phyloP scores from a whole-genome alignment of 2,888 invertebrate species.

The Philereme vetulata region DNA sequence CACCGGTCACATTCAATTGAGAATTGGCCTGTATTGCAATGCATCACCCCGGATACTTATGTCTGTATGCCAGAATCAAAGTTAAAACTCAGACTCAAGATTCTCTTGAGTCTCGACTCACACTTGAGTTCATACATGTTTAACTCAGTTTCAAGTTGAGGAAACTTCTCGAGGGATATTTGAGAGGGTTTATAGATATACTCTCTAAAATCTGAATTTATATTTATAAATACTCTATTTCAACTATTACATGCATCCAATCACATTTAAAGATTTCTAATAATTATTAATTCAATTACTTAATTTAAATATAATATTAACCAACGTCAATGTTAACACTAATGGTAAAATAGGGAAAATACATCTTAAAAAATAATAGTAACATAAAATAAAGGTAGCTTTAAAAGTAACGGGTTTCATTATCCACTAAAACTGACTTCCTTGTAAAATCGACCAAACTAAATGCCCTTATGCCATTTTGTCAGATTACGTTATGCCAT shows the following conservation, averaged over 20 bases:
- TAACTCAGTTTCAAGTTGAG: conserved; percentile 6
- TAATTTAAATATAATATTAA: conserved; percentile 66
- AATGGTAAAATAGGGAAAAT: conserved; percentile 72
- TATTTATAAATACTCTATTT: conserved; percentile 23
- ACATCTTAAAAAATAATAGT: conserved; percentile 78
- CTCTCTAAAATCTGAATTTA: conserved; percentile 15
- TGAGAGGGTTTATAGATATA: background rate
- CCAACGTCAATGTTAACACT: conserved; percentile 71
- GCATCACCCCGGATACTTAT: too few relatives aligned
- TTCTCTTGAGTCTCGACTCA: too few relatives aligned
- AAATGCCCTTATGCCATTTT: too few relatives aligned
- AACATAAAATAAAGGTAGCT: conserved; percentile 71
- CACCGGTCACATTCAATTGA: too few relatives aligned
- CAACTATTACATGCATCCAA: conserved; percentile 25
- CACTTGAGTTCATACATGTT: too few relatives aligned
- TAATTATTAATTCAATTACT: conserved; percentile 37
- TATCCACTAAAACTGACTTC: background rate
- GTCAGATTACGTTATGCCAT: too few relatives aligned
- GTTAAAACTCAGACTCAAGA: too few relatives aligned
- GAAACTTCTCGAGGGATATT: conserved; percentile 6
- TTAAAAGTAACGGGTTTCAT: conserved; percentile 47
- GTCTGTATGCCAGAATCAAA: too few relatives aligned
- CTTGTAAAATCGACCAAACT: too few relatives aligned
- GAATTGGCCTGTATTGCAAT: too few relatives aligned
- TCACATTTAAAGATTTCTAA: conserved; percentile 32